Conservation (phyloP, 1,140 invertebrate species). For the Cydia splendana region DNA sequence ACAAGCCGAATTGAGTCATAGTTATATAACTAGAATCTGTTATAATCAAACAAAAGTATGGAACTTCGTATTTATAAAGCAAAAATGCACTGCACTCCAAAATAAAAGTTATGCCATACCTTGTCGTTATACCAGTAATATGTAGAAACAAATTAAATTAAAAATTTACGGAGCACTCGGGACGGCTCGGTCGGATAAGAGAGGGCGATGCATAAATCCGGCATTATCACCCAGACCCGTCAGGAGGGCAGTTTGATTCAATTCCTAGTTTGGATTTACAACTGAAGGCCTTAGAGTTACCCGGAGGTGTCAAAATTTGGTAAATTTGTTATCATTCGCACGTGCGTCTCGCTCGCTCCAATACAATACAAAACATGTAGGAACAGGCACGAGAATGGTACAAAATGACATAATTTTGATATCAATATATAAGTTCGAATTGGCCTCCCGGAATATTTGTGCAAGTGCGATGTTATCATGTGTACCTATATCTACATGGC, state of each 20-base stretch:
- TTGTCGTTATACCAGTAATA: slow-evolving; percentile 10
- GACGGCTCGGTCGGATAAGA: slow-evolving; percentile 36
- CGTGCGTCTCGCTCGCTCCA: too few species aligned
- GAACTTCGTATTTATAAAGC: not conserved
- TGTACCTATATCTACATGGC: too few species aligned
- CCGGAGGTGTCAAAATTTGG: not conserved
- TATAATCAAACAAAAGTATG: not conserved
- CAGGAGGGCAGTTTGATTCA: slow-evolving; percentile 62
- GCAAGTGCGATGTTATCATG: too few species aligned
- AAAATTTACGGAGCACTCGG: slow-evolving; percentile 40
- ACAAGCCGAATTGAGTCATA: too few species aligned
- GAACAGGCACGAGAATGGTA: too few species aligned
- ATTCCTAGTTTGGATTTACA: slow-evolving; percentile 60
- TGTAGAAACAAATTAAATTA: slow-evolving; percentile 44
- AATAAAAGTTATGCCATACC: not conserved
- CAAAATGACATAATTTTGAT: too few species aligned
- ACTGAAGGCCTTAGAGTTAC: slow-evolving; percentile 36
- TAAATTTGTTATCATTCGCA: too few species aligned
- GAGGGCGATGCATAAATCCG: slow-evolving; percentile 54
- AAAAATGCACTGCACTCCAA: not conserved
- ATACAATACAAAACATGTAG: too few species aligned
- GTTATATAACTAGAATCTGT: too few species aligned
- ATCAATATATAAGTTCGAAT: too few species aligned
- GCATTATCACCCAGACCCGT: slow-evolving; percentile 56
- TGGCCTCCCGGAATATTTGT: too few species aligned